Evolutionary conservation across 2,888 invertebrate species (phyloP).

Genomic region (Clanis bilineata): DNA sequence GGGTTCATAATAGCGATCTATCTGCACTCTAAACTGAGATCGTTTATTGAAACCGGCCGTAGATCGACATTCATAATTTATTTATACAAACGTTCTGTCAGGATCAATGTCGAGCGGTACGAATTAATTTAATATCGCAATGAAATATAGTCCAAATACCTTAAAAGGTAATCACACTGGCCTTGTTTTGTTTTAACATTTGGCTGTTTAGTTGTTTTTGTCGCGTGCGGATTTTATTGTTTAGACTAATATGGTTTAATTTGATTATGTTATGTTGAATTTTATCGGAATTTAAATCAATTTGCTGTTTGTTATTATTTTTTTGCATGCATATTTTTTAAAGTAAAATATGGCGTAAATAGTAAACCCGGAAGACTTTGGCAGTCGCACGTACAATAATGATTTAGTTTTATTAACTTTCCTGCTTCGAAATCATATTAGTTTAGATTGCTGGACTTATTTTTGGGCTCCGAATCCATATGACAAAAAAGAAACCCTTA

Average conservation of each 20-base stretch:
- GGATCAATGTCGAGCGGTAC: neutral
- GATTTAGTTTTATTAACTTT: no score
- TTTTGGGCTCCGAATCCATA: no score
- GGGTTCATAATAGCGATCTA: no score
- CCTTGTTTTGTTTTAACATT: constrained; percentile 4
- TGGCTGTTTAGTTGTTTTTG: neutral
- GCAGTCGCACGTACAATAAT: no score
- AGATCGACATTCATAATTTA: constrained; percentile 1
- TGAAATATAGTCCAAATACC: constrained; percentile 6
- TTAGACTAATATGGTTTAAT: constrained; percentile 7
- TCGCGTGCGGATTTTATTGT: constrained; percentile 8
- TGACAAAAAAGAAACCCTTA: no score
- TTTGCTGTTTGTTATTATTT: neutral
- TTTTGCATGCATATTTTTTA: neutral
- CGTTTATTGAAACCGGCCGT: no score
- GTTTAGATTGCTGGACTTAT: no score
- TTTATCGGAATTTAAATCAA: neutral
- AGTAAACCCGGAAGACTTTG: no score
- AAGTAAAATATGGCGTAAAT: neutral
- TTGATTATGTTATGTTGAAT: neutral
- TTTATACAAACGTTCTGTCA: constrained; percentile 2
- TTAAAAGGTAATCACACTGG: neutral
- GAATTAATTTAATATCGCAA: neutral
- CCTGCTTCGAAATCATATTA: no score
- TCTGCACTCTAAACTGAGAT: no score